Evolutionary conservation across 2,888 invertebrate species (phyloP).

Genomic region (Thymelicus sylvestris): DNA sequence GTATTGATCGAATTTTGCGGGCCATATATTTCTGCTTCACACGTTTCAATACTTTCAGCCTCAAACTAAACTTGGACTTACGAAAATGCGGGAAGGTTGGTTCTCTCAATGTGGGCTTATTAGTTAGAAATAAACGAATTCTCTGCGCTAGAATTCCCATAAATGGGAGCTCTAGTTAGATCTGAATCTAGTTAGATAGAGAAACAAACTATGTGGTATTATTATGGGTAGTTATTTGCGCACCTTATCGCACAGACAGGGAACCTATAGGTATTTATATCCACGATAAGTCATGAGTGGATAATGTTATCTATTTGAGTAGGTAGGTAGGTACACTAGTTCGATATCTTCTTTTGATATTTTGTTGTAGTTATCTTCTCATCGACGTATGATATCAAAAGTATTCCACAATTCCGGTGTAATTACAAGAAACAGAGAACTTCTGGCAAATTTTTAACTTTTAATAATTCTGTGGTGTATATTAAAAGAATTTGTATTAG

Average conservation of each 20-base stretch:
- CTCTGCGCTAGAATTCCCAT: too few species aligned
- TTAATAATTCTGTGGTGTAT: background rate
- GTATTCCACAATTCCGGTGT: background rate
- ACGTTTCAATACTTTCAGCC: too few species aligned
- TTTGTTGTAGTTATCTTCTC: constrained; percentile 58
- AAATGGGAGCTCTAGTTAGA: too few species aligned
- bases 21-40: too few species aligned
- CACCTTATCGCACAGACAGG: constrained; percentile 7
- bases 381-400: constrained; percentile 42
- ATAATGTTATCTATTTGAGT: constrained; percentile 58
- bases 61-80: too few species aligned
- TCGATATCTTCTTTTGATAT: constrained; percentile 61
- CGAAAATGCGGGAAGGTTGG: too few species aligned
- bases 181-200: too few species aligned
- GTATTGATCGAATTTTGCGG: too few species aligned
- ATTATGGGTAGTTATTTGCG: background rate
- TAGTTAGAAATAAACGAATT: too few species aligned
- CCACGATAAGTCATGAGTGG: constrained; percentile 14
- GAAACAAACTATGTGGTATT: background rate
- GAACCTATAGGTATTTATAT: constrained; percentile 1
- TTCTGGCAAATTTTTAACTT: constrained; percentile 8
- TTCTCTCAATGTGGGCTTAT: too few species aligned
- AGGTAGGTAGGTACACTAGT: constrained; percentile 40
- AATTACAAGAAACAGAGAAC: background rate
- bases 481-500: background rate